Evolutionary conservation across 2,113 vertebrate species (phyloP).

Genomic region (Struthio camelus): DNA sequence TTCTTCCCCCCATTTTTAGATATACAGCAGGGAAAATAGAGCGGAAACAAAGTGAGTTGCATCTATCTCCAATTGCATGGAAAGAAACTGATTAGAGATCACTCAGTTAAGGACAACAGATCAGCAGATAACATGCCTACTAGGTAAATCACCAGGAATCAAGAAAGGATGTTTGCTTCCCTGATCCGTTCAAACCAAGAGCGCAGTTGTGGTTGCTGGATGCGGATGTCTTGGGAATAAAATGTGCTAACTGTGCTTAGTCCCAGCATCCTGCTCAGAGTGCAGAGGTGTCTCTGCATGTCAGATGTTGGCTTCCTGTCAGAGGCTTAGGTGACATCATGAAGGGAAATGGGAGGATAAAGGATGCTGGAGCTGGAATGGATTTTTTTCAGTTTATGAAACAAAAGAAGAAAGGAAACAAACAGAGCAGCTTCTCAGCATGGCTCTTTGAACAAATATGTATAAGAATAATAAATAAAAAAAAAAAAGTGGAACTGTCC

Average conservation of each 20-base stretch:
- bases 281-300: slow-evolving; percentile 54
- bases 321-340: slow-evolving; percentile 61
- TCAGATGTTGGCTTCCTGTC: slow-evolving; percentile 61
- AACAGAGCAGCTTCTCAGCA: slow-evolving; percentile 56
- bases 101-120: neutral
- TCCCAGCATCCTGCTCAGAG: slow-evolving; percentile 61
- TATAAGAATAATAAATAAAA: slow-evolving; percentile 52
- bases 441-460: slow-evolving; percentile 49
- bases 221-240: slow-evolving; percentile 43
- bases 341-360: slow-evolving; percentile 69
- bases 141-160: neutral
- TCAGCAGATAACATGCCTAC: neutral
- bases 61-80: neutral
- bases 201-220: neutral
- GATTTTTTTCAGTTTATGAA: slow-evolving; percentile 61
- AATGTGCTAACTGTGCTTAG: slow-evolving; percentile 28
- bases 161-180: neutral
- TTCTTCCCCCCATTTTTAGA: neutral
- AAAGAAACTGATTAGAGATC: neutral
- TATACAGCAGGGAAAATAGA: neutral
- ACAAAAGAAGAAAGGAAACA: slow-evolving; percentile 70
- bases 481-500: slow-evolving; percentile 27
- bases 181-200: neutral
- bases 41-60: neutral
- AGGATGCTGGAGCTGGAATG: slow-evolving; percentile 59